Conservation (phyloP, 2,113 vertebrate species). For the Perca fluviatilis region DNA sequence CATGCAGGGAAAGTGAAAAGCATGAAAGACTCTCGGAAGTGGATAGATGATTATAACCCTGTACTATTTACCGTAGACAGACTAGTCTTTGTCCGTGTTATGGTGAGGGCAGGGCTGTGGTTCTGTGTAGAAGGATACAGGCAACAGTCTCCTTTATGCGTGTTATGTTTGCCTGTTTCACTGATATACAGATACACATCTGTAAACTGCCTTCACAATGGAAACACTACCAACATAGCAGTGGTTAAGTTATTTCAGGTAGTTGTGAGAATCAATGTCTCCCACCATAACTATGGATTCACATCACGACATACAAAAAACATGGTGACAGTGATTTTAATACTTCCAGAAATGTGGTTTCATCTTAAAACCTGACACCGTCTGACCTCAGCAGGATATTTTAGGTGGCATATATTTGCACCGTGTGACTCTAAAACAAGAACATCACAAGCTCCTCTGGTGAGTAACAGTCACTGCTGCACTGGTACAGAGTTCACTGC, state of each 20-base stretch:
- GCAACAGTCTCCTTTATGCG: background rate
- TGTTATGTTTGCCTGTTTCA: background rate
- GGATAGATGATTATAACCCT: slow-evolving; percentile 43
- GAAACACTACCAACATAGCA: background rate
- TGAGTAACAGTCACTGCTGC: slow-evolving; percentile 20
- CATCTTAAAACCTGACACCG: slow-evolving; percentile 40
- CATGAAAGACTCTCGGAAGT: slow-evolving; percentile 16
- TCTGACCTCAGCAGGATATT: slow-evolving; percentile 68
- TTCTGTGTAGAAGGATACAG: background rate
- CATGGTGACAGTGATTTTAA: slow-evolving; percentile 56
- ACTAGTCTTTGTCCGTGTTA: slow-evolving; percentile 26
- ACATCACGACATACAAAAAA: slow-evolving; percentile 10
- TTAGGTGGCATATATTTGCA: slow-evolving; percentile 65
- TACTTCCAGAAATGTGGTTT: slow-evolving; percentile 40
- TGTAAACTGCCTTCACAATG: background rate
- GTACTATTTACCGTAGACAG: slow-evolving; percentile 20
- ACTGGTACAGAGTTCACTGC: slow-evolving; percentile 20
- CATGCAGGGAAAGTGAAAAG: slow-evolving; percentile 24
- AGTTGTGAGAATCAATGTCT: slow-evolving; percentile 12
- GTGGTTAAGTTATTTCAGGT: background rate
- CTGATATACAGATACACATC: background rate
- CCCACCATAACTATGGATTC: background rate
- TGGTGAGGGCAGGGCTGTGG: background rate
- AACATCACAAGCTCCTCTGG: slow-evolving; percentile 40
- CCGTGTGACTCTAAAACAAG: slow-evolving; percentile 40